phyloP scores from a whole-genome alignment of 2,797 vertebrate genomes.

The Chiloscyllium punctatum region DNA sequence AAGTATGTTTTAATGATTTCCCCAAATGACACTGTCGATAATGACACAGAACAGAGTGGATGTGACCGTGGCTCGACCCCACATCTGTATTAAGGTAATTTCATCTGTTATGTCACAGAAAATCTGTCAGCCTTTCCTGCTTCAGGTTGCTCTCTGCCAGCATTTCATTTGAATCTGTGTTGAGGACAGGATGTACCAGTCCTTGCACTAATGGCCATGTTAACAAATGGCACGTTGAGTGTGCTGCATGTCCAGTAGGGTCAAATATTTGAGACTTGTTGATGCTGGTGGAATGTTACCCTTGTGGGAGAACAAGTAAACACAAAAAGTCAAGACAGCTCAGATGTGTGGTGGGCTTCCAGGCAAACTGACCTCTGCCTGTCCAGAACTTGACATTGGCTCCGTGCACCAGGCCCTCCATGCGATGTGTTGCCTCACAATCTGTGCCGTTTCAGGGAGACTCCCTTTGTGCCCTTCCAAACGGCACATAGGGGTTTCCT shows the following conservation, averaged over 20 bases:
- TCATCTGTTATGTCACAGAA: background rate
- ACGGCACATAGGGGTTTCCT: too few relatives aligned
- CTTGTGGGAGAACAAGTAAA: background rate
- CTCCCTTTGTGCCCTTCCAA: too few relatives aligned
- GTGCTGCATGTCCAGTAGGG: background rate
- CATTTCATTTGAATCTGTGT: background rate
- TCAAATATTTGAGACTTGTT: background rate
- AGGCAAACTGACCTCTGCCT: too few relatives aligned
- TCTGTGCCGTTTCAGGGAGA: too few relatives aligned
- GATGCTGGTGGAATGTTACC: background rate
- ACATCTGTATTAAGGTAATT: background rate
- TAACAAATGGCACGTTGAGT: background rate
- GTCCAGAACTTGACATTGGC: too few relatives aligned
- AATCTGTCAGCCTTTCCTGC: background rate
- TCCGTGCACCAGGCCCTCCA: too few relatives aligned
- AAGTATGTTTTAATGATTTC: background rate
- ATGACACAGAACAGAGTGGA: background rate
- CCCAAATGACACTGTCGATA: background rate
- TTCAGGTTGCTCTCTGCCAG: background rate
- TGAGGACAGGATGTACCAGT: background rate
- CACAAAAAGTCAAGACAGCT: too few relatives aligned
- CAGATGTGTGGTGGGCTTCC: too few relatives aligned
- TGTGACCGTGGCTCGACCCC: background rate
- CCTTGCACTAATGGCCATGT: background rate
- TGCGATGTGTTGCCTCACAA: too few relatives aligned